Base-by-base conservation (phyloP, 2,888 invertebrate species). In the Andrena flavipes region DNA sequence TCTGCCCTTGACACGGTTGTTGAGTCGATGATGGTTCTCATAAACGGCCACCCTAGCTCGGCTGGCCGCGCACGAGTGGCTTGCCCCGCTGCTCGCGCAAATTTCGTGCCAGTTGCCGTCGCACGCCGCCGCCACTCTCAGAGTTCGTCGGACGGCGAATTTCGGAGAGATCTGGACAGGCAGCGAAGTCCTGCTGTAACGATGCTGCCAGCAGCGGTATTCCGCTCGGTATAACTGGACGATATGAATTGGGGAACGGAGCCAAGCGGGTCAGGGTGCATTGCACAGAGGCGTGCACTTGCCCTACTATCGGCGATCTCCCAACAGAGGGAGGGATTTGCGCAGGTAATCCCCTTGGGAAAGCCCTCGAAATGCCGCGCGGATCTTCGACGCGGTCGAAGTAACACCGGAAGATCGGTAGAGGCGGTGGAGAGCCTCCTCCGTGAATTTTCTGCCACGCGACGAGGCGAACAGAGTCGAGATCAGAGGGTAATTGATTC, bases 1-100 rank as follows among this genome's bases (percentile, higher is more conserved):
- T 82, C 26, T 49, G 81, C 54, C 88, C 87, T 88, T 88, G 88
- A 85, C 87, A 88, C 49, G 60, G 26, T 86, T 85, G 42, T 83
- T 54, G 73, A 84, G 78, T 59, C 59, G 76, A 83, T 74, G 70
- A 88, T 81, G 49, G 59, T 86, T 59, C 71, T 56, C 48, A 51
- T 54, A 70, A 76, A 80, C 62, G 65, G 54, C 60, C 64, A 63
- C 60, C 64, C 72, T 72, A 16, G 65, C n/a, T 56, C 10, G 26
- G 54, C 59, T 48, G 51, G 51, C 51, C 51, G 51, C 26, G 8
- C 30, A 54, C 42, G 13, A 63, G 30, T 59, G 56, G 26, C 59
- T 49, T 33, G 63, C 10, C 10, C 16, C 10, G 10, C 49, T 13
- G 29, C 51, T 54, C 16, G 33, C n/a, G 72, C 67, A 80, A 80